These are phyloP conservation scores for Furnarius figulus DNA, from an alignment of 2,113 vertebrate genomes.

Conservation along the genomic window DNA sequence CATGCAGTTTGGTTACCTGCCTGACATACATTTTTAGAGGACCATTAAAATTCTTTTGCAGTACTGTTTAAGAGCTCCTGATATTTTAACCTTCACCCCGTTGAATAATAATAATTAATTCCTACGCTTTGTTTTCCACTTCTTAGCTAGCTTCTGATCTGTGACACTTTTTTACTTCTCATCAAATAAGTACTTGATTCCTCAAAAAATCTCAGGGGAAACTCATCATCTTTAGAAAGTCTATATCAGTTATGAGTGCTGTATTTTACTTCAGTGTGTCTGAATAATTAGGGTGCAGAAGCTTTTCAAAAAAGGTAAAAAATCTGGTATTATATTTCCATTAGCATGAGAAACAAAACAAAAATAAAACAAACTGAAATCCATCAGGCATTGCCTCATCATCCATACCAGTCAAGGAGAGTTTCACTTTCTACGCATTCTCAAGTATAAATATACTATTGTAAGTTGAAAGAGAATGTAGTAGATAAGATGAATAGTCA, in stretches of 20 bases:
- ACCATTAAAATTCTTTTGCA: background rate
- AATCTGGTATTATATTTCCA: background rate
- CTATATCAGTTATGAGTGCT: background rate
- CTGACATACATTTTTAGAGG: background rate
- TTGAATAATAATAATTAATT: slow-evolving; percentile 22
- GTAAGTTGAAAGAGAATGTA: background rate
- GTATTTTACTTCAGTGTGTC: background rate
- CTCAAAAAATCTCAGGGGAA: background rate
- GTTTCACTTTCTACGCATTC: background rate
- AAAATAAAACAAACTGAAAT: background rate
- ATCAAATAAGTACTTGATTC: background rate
- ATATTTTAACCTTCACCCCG: background rate
- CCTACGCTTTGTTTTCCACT: background rate
- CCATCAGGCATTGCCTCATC: background rate
- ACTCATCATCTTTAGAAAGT: background rate
- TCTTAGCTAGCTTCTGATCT: background rate
- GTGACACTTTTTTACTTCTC: background rate
- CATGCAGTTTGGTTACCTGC: background rate
- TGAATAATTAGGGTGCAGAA: background rate
- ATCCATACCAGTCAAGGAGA: background rate
- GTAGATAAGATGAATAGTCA: background rate
- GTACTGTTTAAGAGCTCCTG: background rate
- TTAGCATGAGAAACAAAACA: background rate
- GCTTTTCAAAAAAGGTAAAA: background rate
- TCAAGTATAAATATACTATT: background rate